Evolutionary conservation across 2,797 vertebrate species (phyloP).

Genomic region (Catamblyrhynchus diadema): DNA sequence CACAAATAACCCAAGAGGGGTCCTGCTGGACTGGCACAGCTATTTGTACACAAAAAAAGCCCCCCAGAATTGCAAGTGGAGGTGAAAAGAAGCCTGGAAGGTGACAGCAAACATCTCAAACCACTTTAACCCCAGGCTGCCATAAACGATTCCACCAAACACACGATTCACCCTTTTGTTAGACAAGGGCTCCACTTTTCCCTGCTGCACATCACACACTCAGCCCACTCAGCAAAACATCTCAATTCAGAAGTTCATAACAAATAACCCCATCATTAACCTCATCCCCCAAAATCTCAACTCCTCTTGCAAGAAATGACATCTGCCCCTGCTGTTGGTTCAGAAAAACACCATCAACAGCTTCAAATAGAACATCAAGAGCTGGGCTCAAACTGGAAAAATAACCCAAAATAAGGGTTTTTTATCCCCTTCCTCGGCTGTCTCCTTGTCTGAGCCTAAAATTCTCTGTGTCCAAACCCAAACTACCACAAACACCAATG

Average conservation of each 20-base stretch:
- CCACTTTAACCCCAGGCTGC: background rate
- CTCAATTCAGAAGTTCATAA: background rate
- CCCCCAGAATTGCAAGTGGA: background rate
- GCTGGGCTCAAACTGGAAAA: background rate
- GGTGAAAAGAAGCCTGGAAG: background rate
- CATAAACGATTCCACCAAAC: background rate
- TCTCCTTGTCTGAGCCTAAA: background rate
- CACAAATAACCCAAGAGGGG: background rate
- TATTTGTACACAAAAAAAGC: background rate
- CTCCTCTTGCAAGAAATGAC: background rate
- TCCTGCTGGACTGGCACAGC: background rate
- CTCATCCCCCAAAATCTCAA: background rate
- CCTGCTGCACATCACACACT: background rate
- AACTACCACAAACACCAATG: rapidly evolving
- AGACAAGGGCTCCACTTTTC: background rate
- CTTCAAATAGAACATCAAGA: background rate
- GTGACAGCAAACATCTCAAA: background rate
- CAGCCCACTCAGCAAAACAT: constrained; percentile 8
- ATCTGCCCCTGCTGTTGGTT: background rate
- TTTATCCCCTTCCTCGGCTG: background rate
- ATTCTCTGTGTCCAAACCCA: background rate
- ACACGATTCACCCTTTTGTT: background rate
- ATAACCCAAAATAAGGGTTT: too few relatives aligned
- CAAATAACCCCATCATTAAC: background rate
- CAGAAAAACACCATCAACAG: background rate